A percentile compares a stretch with the other conserved stretches of the same genome.
Evolutionary conservation across 35 echinoderm and acorn worm genomes (phyloP).

Genomic region (Lytechinus pictus): DNA sequence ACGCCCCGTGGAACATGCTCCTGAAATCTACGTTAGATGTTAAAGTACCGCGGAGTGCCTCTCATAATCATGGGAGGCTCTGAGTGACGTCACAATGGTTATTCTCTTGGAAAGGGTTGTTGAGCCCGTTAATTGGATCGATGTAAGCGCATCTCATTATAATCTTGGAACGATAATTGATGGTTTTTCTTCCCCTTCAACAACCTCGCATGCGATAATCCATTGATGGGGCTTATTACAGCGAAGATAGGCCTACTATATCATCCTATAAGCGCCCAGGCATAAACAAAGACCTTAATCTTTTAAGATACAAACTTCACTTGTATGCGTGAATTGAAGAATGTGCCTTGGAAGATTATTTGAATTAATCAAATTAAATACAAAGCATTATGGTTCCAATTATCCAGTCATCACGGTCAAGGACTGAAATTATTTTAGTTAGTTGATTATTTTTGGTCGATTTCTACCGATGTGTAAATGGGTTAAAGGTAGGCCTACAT

Average conservation of each 20-base stretch:
- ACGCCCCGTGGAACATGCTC: neutral
- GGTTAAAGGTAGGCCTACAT: too few relatives aligned
- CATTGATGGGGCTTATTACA: neutral
- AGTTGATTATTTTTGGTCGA: too few relatives aligned
- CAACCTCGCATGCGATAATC: neutral
- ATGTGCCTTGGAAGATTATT: too few relatives aligned
- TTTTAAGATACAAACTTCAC: too few relatives aligned
- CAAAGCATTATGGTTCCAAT: too few relatives aligned
- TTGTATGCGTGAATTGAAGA: too few relatives aligned
- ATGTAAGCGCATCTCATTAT: neutral
- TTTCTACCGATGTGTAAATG: too few relatives aligned
- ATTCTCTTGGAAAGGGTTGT: neutral
- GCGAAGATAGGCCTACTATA: neutral
- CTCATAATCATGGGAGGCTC: neutral
- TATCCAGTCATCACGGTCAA: too few relatives aligned
- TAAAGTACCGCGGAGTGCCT: neutral
- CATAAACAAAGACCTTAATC: too few relatives aligned
- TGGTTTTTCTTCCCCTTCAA: neutral
- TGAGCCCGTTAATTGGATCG: neutral
- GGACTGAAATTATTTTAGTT: too few relatives aligned
- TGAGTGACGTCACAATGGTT: neutral
- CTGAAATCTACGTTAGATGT: neutral
- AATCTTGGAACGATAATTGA: slow-evolving; percentile 10
- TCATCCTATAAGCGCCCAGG: neutral
- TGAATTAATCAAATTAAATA: too few relatives aligned